Percentiles rank a stretch among this genome's conserved stretches.
Evolutionary conservation across 2,888 invertebrate genomes (phyloP).

Genomic region (Argyra leucocephala): DNA sequence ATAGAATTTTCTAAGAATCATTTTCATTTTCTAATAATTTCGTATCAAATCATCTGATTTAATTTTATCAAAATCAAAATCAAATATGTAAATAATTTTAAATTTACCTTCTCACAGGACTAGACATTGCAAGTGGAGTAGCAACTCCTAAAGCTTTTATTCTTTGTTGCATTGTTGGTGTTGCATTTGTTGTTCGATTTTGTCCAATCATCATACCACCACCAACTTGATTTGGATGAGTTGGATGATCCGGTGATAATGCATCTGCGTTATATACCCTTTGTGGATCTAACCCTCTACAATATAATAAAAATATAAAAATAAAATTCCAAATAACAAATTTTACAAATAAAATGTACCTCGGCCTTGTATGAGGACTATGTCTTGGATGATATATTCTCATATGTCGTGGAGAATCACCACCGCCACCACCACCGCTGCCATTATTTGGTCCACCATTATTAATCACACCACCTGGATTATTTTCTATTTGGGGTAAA

Average conservation of each 20-base stretch:
- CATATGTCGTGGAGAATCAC: slow-evolving; percentile 48
- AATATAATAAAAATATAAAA: slow-evolving; percentile 8
- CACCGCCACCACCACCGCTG: slow-evolving; percentile 30
- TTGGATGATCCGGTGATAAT: slow-evolving; percentile 51
- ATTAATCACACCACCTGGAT: slow-evolving; percentile 25
- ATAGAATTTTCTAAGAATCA: too few species aligned
- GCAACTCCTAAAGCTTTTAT: slow-evolving; percentile 84
- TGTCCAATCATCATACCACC: slow-evolving; percentile 42
- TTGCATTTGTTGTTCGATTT: slow-evolving; percentile 48
- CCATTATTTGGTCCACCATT: slow-evolving; percentile 26
- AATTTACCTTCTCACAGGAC: slow-evolving; percentile 74
- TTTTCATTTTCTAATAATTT: too few species aligned
- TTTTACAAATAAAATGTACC: slow-evolving; percentile 37
- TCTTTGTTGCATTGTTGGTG: slow-evolving; percentile 82
- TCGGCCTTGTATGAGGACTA: slow-evolving; percentile 71
- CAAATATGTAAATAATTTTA: too few species aligned
- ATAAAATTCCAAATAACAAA: neutral
- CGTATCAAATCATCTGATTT: too few species aligned
- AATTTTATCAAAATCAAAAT: too few species aligned
- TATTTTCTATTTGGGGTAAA: slow-evolving; percentile 55
- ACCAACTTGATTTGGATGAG: slow-evolving; percentile 34
- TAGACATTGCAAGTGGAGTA: slow-evolving; percentile 77
- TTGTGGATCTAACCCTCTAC: slow-evolving; percentile 54
- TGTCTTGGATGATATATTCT: slow-evolving; percentile 51
- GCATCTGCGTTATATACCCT: slow-evolving; percentile 54